Base-by-base conservation (phyloP, 2,113 vertebrate genomes). In the Clarias magur region DNA sequence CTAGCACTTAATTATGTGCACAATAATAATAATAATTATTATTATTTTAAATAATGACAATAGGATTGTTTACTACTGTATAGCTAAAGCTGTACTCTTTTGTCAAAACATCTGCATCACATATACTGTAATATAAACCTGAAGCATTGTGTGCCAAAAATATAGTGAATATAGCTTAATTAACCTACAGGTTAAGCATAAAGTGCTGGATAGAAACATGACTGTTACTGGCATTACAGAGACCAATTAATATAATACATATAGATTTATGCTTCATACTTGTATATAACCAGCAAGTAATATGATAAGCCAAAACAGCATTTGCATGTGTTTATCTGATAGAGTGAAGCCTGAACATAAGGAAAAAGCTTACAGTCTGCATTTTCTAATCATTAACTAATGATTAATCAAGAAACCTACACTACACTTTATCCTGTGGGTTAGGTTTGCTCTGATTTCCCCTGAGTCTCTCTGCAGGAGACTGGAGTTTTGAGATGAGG, bases 401-500 rank as follows among this genome's bases (percentile, higher is more conserved):
- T 79, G 62, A 27, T 82, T 65, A 54, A 65, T 82, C 59, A 65
- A 67, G 60, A 85, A 67, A 85, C 42, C n/a, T 54, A 34, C 73
- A 54, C 57, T 76, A 79, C 65, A 78, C 59, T 85, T 79, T 79
- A 76, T 85, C 84, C 84, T 85, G 84, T 85, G 57, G 56, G 38
- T 76, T 78, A 65, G 38, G 25, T 62, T 54, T 85, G 84, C 84
- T 56, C 42, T 53, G 54, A 79, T 79, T 85, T 53, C 48, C 59
- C 84, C 42, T 53, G 59, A 65, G 79, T 85, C 73, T 78, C 84
- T 85, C 73, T 23, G 81, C 56, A 78, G 42, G 62, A 42, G 59
- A 56, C n/a, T 87, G 48, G 27, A 62, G 84, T 85, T 27, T 78
- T 85, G 60, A 7, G 59, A 86, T 90, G 85, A 88, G 54, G 75